Percentiles rank a stretch among this genome's conserved stretches.
These are phyloP conservation scores for Phalera bucephala DNA, from an alignment of 2,888 invertebrate genomes.

Conservation along the genomic window DNA sequence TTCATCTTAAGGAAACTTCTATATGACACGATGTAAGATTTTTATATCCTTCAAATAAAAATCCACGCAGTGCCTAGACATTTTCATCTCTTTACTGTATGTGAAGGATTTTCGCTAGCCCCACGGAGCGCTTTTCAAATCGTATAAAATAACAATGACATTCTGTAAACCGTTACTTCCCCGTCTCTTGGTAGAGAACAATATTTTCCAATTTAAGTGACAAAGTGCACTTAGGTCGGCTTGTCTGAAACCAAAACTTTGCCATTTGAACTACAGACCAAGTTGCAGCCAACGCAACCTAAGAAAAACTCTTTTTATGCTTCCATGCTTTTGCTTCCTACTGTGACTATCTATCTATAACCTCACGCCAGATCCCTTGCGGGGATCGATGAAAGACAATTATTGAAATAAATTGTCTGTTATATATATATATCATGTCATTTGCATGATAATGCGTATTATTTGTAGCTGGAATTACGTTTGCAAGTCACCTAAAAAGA, in stretches of 20 bases:
- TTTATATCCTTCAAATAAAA: too few relatives aligned
- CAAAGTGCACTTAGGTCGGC: conserved; percentile 81
- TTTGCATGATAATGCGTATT: too few relatives aligned
- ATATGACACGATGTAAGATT: too few relatives aligned
- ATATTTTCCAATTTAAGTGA: conserved; percentile 82
- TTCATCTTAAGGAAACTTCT: too few relatives aligned
- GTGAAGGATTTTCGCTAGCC: too few relatives aligned
- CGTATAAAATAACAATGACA: conserved; percentile 47
- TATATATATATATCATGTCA: too few relatives aligned
- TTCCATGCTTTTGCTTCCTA: conserved; percentile 43
- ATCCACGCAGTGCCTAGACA: too few relatives aligned
- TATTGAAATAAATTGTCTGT: background rate
- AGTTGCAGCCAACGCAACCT: conserved; percentile 46
- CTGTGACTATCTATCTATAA: too few relatives aligned
- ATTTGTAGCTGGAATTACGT: too few relatives aligned
- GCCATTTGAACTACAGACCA: conserved; percentile 74
- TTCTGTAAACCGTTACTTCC: conserved; percentile 52
- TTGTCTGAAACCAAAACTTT: conserved; percentile 79
- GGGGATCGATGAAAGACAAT: conserved; percentile 7
- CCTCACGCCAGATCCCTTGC: too few relatives aligned
- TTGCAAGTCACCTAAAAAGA: too few relatives aligned
- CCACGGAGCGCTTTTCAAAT: conserved; percentile 38
- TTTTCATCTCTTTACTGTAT: too few relatives aligned
- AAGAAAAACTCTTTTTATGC: conserved; percentile 46
- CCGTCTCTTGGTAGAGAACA: conserved; percentile 65